Evolutionary conservation across 2,888 invertebrate genomes (phyloP).

Genomic region (Lasiommata megera): DNA sequence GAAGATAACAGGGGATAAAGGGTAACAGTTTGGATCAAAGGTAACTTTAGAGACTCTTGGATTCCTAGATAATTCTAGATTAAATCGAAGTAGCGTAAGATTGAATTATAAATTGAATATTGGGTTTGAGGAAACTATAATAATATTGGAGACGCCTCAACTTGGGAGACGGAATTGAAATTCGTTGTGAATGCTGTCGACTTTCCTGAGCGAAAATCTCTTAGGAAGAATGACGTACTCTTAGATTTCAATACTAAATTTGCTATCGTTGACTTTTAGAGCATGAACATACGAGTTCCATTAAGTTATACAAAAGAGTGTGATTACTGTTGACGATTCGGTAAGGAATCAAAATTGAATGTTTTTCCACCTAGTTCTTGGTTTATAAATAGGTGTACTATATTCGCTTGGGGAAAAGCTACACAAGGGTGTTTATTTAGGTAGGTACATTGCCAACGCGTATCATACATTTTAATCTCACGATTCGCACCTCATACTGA

Average conservation of each 20-base stretch:
- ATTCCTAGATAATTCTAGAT: constrained; percentile 13
- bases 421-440: no score
- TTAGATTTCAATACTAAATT: not conserved
- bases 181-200: constrained; percentile 3
- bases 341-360: no score
- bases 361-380: no score
- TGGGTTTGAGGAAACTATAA: not conserved
- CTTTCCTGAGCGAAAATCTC: not conserved
- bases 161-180: not conserved
- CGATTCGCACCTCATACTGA: no score
- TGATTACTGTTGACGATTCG: no score
- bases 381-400: no score
- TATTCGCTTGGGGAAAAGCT: no score
- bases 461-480: no score
- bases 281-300: not conserved
- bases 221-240: not conserved
- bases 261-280: not conserved
- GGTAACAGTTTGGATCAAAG: constrained; percentile 20
- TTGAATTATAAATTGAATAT: constrained; percentile 17
- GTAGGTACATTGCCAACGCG: no score
- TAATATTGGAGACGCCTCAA: not conserved
- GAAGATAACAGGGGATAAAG: constrained; percentile 12
- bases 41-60: constrained; percentile 11
- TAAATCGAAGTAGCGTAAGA: constrained; percentile 1
- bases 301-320: not conserved